These are phyloP conservation scores for Choloepus didactylus DNA, from an alignment of 2,797 vertebrate species.

Conservation along the genomic window DNA sequence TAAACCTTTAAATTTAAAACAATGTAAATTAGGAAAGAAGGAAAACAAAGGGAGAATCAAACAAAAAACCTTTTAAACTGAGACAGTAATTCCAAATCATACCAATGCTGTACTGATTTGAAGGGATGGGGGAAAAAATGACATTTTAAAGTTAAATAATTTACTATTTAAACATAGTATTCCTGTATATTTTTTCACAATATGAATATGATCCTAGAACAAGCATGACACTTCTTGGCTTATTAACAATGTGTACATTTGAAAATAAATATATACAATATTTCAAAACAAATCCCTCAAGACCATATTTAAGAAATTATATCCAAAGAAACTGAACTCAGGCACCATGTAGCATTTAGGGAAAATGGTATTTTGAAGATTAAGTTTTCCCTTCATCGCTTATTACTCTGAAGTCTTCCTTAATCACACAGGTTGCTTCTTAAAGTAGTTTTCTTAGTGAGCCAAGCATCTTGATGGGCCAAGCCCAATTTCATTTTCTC, in stretches of 20 bases:
- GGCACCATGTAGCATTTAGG: not conserved
- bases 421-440: not conserved
- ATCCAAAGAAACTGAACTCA: conserved; percentile 50
- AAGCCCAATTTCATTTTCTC: conserved; percentile 88
- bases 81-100: conserved; percentile 3
- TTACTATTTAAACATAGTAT: conserved; percentile 59
- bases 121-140: not conserved
- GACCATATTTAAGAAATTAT: conserved; percentile 44
- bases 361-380: conserved; percentile 11
- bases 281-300: conserved; percentile 60
- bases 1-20: conserved; percentile 53
- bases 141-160: conserved; percentile 14
- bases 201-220: conserved; percentile 61
- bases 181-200: not conserved
- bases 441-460: conserved; percentile 30
- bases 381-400: conserved; percentile 51
- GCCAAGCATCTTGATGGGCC: not conserved
- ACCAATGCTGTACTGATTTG: not conserved
- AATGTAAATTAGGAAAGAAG: conserved; percentile 19
- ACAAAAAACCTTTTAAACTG: not conserved
- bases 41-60: not conserved
- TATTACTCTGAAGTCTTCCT: conserved; percentile 56
- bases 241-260: conserved; percentile 73
- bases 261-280: conserved; percentile 63
- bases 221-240: conserved; percentile 46